Evolutionary conservation across 1,140 invertebrate genomes (phyloP).

Genomic region (Theocolax elegans): DNA sequence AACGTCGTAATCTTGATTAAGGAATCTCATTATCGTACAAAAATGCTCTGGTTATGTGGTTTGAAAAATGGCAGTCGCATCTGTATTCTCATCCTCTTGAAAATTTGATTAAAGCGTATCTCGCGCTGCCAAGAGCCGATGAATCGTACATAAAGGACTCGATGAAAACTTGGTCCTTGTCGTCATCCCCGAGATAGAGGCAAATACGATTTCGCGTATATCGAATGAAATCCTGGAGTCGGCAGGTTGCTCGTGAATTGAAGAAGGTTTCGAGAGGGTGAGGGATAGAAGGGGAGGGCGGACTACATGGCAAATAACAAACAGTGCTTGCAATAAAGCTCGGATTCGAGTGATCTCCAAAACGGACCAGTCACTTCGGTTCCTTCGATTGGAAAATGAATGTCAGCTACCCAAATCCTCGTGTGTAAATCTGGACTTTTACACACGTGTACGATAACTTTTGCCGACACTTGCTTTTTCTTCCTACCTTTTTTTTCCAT

Average conservation of each 20-base stretch:
- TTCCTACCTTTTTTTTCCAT: neutral
- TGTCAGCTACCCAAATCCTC: neutral
- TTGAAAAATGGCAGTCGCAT: too few species aligned
- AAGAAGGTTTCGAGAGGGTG: slow-evolving; percentile 4
- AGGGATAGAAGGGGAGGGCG: slow-evolving; percentile 11
- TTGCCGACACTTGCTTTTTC: too few species aligned
- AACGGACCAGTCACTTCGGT: too few species aligned
- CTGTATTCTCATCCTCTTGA: neutral
- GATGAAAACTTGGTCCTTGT: neutral
- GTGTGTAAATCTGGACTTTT: neutral
- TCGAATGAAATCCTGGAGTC: slow-evolving; percentile 37
- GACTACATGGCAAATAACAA: slow-evolving; percentile 29
- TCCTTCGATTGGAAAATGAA: slow-evolving; percentile 8
- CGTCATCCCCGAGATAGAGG: neutral
- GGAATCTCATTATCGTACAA: too few species aligned
- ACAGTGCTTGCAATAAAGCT: slow-evolving; percentile 32
- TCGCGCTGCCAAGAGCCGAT: neutral
- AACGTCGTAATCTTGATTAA: too few species aligned
- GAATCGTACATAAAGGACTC: slow-evolving; percentile 2
- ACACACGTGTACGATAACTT: neutral
- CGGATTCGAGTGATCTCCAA: slow-evolving; percentile 8
- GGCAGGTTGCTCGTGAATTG: slow-evolving; percentile 38
- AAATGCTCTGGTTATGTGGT: too few species aligned
- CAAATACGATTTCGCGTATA: slow-evolving; percentile 29
- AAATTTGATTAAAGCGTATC: slow-evolving; percentile 9